Evolutionary conservation across 2,113 vertebrate genomes (phyloP).

Genomic region (Willisornis vidua): DNA sequence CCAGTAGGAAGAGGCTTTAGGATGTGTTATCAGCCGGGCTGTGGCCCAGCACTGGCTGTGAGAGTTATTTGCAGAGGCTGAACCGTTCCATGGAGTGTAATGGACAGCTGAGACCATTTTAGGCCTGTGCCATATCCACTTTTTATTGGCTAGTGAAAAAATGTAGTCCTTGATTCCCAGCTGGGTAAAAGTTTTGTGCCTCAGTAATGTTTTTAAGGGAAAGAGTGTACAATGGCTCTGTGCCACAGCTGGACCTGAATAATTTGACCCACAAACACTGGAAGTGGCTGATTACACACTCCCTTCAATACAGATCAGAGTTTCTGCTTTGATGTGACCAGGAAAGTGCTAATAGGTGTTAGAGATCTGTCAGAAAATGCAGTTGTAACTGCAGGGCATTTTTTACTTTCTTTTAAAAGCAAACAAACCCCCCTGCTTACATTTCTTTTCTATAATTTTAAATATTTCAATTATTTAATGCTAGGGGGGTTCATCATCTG

Average conservation of each 20-base stretch:
- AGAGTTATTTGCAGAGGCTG: neutral
- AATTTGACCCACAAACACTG: neutral
- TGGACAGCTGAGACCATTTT: neutral
- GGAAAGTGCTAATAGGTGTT: neutral
- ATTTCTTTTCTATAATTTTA: neutral
- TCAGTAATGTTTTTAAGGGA: neutral
- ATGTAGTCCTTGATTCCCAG: neutral
- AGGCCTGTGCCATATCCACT: neutral
- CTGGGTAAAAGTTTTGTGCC: neutral
- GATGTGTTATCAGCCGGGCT: neutral
- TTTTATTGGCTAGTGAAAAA: neutral
- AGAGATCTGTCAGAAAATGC: neutral
- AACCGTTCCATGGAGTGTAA: neutral
- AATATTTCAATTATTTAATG: conserved; percentile 32
- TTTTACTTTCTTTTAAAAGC: neutral
- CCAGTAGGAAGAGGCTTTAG: neutral
- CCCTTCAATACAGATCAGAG: neutral
- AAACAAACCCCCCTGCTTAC: neutral
- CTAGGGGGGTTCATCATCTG: conserved; percentile 69
- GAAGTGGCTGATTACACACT: neutral
- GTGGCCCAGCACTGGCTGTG: neutral
- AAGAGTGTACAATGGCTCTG: neutral
- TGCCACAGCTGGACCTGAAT: neutral
- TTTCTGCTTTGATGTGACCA: neutral
- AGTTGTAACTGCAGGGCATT: neutral